A percentile compares a stretch with the other conserved stretches of the same genome.
These are phyloP conservation scores for Cremastinae sp. DNA, from an alignment of 2,888 invertebrate genomes.

Conservation along the genomic window DNA sequence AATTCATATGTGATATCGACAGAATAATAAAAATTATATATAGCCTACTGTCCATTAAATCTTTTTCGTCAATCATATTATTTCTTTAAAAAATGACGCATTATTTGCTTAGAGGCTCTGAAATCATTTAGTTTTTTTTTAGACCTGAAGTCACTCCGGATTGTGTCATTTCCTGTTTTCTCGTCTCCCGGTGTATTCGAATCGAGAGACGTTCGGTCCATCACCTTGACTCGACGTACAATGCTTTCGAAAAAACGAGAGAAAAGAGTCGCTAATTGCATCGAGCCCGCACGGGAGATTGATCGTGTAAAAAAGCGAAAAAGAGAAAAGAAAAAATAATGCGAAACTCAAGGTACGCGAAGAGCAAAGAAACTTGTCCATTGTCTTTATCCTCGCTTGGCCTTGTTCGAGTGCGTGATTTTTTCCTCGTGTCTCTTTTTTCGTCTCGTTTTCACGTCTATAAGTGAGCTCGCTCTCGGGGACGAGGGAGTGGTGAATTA, in stretches of 20 bases:
- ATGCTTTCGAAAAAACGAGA: constrained; percentile 8
- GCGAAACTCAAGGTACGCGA: not conserved
- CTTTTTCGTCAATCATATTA: too few relatives aligned
- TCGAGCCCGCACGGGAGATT: constrained; percentile 5
- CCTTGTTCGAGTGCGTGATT: constrained; percentile 53
- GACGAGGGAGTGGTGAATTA: constrained; percentile 49
- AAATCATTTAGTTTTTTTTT: too few relatives aligned
- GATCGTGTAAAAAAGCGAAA: not conserved
- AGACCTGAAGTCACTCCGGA: constrained; percentile 27
- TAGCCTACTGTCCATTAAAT: too few relatives aligned
- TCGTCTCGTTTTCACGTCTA: not conserved
- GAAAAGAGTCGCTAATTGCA: constrained; percentile 36
- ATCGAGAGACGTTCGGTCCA: constrained; percentile 13
- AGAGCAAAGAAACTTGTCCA: constrained; percentile 37
- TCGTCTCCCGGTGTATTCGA: constrained; percentile 12
- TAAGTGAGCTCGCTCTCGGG: constrained; percentile 5
- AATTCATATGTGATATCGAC: too few relatives aligned
- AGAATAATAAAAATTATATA: too few relatives aligned
- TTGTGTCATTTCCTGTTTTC: constrained; percentile 43
- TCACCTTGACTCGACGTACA: constrained; percentile 45
- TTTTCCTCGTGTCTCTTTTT: constrained; percentile 36
- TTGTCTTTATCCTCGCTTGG: constrained; percentile 42
- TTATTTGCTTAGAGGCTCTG: too few relatives aligned
- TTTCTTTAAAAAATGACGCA: too few relatives aligned
- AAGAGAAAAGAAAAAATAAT: not conserved